These are phyloP conservation scores for Nomada goodeniana DNA, from an alignment of 2,888 invertebrate species.

Conservation along the genomic window DNA sequence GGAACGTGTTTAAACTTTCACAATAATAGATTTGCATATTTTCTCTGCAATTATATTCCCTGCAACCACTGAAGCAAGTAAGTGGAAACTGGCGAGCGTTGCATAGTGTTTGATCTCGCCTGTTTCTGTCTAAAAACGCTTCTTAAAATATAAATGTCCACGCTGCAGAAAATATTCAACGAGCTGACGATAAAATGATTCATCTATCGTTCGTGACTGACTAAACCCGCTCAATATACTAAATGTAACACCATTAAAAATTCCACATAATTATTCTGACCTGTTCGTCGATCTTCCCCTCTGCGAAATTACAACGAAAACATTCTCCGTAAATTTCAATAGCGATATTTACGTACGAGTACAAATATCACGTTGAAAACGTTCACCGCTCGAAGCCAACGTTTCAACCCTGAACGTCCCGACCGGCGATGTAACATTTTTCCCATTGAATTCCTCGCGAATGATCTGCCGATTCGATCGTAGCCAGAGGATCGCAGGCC, in stretches of 20 bases:
- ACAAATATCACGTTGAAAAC: not conserved
- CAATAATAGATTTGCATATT: conserved; percentile 19
- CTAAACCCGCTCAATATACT: too few relatives aligned
- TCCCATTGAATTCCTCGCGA: conserved; percentile 4
- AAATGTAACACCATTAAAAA: too few relatives aligned
- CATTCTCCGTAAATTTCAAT: not conserved
- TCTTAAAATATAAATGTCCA: too few relatives aligned
- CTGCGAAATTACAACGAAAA: too few relatives aligned
- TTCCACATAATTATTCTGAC: too few relatives aligned
- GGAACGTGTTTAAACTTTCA: conserved; percentile 7
- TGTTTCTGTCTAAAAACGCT: not conserved
- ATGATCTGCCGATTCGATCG: conserved; percentile 12
- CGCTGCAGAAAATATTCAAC: too few relatives aligned
- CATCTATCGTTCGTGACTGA: too few relatives aligned
- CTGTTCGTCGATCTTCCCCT: too few relatives aligned
- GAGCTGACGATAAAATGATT: too few relatives aligned
- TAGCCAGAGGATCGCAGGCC: conserved; percentile 12
- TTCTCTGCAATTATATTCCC: not conserved
- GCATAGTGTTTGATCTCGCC: not conserved
- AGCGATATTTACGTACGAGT: not conserved
- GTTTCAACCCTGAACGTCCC: not conserved
- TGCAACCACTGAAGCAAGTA: not conserved
- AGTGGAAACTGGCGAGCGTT: not conserved
- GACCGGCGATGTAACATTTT: not conserved
- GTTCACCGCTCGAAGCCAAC: not conserved